A percentile compares a stretch with the other conserved stretches of the same genome.
These are phyloP conservation scores for Ceratosolen solmsi DNA, from an alignment of 1,140 invertebrate genomes.

Conservation along the genomic window DNA sequence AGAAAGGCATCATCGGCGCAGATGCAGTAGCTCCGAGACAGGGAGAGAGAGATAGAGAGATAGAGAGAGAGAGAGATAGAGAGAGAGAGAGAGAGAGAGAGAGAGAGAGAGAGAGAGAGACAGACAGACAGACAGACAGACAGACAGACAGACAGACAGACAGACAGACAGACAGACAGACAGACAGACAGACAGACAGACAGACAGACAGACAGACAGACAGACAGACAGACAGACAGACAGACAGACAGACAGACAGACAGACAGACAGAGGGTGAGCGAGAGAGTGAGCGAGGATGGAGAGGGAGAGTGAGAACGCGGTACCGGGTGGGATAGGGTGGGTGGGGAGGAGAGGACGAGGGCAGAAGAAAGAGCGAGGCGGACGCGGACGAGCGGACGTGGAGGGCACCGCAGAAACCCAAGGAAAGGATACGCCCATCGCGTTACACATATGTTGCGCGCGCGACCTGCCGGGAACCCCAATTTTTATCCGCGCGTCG, in stretches of 20 bases:
- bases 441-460: conserved; percentile 64
- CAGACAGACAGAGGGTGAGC: too few relatives aligned
- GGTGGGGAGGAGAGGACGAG: neutral
- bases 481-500: conserved; percentile 53
- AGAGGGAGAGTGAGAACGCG: neutral
- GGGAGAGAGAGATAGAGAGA: neutral
- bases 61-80: neutral
- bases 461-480: conserved; percentile 28
- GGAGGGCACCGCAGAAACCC: conserved; percentile 57
- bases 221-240: neutral
- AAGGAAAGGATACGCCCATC: conserved; percentile 60
- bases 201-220: neutral
- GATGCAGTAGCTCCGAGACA: neutral
- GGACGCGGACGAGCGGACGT: conserved; percentile 40
- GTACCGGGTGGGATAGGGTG: neutral
- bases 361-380: neutral
- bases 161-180: neutral
- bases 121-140: conserved; percentile 17
- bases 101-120: neutral
- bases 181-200: neutral
- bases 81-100: neutral
- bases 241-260: neutral
- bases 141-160: neutral
- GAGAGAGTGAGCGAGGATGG: neutral
- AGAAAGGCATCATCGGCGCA: neutral